phyloP scores from a whole-genome alignment of 2,888 invertebrate genomes.

The Andrena minutula region DNA sequence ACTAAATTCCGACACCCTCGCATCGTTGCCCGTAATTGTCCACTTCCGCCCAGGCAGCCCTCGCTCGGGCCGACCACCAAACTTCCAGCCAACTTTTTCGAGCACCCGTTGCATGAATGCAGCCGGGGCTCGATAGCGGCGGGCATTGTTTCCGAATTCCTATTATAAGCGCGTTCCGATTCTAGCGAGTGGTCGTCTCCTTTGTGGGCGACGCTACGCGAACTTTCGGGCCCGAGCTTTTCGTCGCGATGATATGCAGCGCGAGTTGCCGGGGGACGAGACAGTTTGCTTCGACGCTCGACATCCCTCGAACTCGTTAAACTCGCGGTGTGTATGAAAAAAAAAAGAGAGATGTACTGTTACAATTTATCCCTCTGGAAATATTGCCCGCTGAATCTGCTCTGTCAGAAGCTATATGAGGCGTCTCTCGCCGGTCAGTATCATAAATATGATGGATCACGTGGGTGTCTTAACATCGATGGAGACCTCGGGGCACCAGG shows the following conservation, averaged over 20 bases:
- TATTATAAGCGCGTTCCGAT: conserved; percentile 73
- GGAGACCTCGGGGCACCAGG: conserved; percentile 31
- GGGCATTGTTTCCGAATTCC: conserved; percentile 79
- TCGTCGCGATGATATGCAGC: conserved; percentile 27
- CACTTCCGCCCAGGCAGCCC: background rate
- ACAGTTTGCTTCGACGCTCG: background rate
- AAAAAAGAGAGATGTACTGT: no score
- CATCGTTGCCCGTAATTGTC: conserved; percentile 11
- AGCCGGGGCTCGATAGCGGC: conserved; percentile 73
- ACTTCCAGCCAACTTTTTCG: conserved; percentile 30
- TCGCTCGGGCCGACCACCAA: conserved; percentile 21
- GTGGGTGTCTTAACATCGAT: conserved; percentile 6
- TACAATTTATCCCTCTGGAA: no score
- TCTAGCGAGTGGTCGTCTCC: conserved; percentile 55
- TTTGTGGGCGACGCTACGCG: conserved; percentile 58
- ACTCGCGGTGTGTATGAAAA: conserved; percentile 12
- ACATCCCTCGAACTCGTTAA: conserved; percentile 20
- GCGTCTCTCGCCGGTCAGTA: background rate
- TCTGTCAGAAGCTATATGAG: background rate
- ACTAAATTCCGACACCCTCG: background rate
- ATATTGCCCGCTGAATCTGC: no score
- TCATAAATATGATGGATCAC: conserved; percentile 4
- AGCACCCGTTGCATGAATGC: conserved; percentile 53
- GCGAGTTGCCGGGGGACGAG: background rate
- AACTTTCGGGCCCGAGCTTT: conserved; percentile 47